Base-by-base conservation (phyloP, 2,113 vertebrate species). In the Cyrtonyx montezumae region DNA sequence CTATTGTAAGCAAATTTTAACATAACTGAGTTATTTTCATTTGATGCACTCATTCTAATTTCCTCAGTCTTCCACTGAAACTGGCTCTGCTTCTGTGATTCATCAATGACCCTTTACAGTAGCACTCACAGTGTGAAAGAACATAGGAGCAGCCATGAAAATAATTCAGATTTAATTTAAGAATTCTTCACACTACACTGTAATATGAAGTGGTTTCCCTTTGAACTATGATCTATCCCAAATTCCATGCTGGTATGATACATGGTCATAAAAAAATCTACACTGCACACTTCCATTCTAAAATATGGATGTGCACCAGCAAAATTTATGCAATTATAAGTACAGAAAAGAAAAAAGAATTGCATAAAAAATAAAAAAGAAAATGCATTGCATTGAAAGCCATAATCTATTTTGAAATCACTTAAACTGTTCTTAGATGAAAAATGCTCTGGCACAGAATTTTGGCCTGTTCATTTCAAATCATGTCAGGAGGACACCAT, bases 101-200 rank as follows among this genome's bases (percentile, higher is more conserved):
- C 18, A 79, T 1, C 22, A 22, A 26, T 26, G 53, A 63, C 11
- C 5, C 7, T 90, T 21, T 42, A 26, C 4, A 40, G 53, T 1
- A 55, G 42, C 59, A 37, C 67, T 67, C 36, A 58, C 3, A 53
- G 6, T 49, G 15, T 45, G 18, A 56, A 9, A 49, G 23, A 55
- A 63, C 30, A 36, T 28, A 40, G 21, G 37, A 79, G 20, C 1
- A 5, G 18, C 20, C 0, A 0, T 49, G 5, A 59, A 63, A 46
- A 58, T 63, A 63, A 63, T 63, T 53, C 37, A 40, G 4, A 46
- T 8, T 20, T 49, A 65, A 63, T 62, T 53, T 22, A 51, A 23
- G 30, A 79, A 55, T 59, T 68, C 30, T 68, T 55, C 28, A 43
- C 14, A 32, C 37, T 22, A 66, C 7, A 7, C 18, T 62, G 32